A percentile compares a stretch with the other conserved stretches of the same genome.
These are phyloP conservation scores for Sthenelais limicola DNA, from an alignment of 2,888 invertebrate genomes.

Conservation along the genomic window DNA sequence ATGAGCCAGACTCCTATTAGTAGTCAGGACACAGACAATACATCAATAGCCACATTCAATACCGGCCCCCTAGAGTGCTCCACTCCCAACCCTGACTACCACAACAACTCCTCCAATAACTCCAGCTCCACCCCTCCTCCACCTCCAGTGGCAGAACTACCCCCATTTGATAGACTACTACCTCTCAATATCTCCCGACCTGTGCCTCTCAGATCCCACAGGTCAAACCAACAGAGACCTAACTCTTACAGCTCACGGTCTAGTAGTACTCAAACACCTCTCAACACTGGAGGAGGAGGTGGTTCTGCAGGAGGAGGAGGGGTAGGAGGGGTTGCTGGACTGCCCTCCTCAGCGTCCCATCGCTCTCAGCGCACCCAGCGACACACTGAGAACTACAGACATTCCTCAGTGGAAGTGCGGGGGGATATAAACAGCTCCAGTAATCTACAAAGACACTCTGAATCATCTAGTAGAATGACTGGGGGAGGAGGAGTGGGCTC, in stretches of 20 bases:
- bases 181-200: neutral
- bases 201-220: neutral
- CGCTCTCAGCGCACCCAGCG: neutral
- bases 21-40: too few species aligned
- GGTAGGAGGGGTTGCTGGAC: neutral
- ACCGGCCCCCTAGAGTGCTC: neutral
- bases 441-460: neutral
- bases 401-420: neutral
- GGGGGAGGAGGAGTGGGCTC: neutral
- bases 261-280: constrained; percentile 19
- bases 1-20: too few species aligned
- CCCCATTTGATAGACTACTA: constrained; percentile 1
- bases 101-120: too few species aligned
- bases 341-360: neutral
- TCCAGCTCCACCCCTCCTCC: too few species aligned
- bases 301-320: neutral
- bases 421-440: neutral
- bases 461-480: neutral
- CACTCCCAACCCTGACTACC: constrained; percentile 28
- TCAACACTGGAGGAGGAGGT: neutral
- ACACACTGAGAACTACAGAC: neutral
- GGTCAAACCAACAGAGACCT: neutral
- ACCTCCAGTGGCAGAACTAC: too few species aligned
- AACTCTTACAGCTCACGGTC: constrained; percentile 6
- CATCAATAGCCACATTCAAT: too few species aligned